Evolutionary conservation across 2,797 vertebrate genomes (phyloP), one percentile per base, ranked within the genome.

Genomic region (Pristis pectinata): DNA sequence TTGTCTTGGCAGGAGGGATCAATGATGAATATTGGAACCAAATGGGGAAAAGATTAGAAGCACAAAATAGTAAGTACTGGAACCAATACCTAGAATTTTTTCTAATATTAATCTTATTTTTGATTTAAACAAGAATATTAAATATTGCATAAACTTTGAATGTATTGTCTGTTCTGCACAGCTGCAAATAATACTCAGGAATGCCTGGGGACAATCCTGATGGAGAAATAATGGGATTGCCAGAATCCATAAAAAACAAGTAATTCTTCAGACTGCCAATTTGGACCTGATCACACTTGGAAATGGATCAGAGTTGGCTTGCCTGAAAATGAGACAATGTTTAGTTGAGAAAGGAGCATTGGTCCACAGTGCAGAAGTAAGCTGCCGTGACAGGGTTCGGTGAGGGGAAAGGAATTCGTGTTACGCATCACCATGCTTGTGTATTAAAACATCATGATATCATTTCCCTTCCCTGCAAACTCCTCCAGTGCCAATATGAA

Each of bases 271-370:
- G 44, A 56, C 70, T 94, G 70, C 92, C 92, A 94, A 94, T 19
- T 76, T 94, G 92, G 92, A 94, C 44, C 92, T 76, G 22, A 94
- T 94, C 27, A 53, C 13, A 44, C 6, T 76, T 76, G 92, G 70
- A 76, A 30, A 56, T 94, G 92, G 92, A 76, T 76, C 70, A 76
- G 70, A 94, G 44, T 49, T 94, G 70, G 92, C 70, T 76, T 94
- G 70, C 92, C 72, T 94, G 34, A 49, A 94, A 94, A 76, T 94
- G 92, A 94, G 92, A 74, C 41, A 72, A 94, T 94, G 70, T 94
- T 94, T 94, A 76, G 91, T 74, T 70, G 72, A 13, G 92, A 94
- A 27, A 94, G 70, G 24, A 76, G 27, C 27, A 91, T 56, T 19
- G 11, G 70, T 74, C 41, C 92, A 76, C 70, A 94, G 67, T 76